phyloP scores from a whole-genome alignment of 92 coral and sea anemone genomes.

The Ricordea florida region DNA sequence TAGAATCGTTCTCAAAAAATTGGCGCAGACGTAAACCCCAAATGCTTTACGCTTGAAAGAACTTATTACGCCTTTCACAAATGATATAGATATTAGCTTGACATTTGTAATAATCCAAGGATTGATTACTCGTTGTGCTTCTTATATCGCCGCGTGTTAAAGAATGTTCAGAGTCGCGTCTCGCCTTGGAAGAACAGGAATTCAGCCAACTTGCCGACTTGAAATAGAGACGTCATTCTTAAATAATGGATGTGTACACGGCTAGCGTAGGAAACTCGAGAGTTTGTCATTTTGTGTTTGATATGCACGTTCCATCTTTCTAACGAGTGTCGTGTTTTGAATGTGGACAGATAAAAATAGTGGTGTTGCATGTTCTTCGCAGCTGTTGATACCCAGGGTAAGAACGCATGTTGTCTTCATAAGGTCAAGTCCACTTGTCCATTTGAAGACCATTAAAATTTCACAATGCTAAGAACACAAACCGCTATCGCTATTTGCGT shows the following conservation, averaged over 20 bases:
- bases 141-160: not conserved
- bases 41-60: not conserved
- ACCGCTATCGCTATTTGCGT: not conserved
- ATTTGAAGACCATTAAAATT: not conserved
- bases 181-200: not conserved
- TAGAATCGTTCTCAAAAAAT: not conserved
- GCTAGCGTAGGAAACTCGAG: not conserved
- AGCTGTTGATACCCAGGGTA: too few relatives aligned
- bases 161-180: not conserved
- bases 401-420: not conserved
- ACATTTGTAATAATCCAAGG: not conserved
- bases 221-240: not conserved
- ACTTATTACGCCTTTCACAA: not conserved
- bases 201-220: not conserved
- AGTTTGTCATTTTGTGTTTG: not conserved
- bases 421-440: not conserved
- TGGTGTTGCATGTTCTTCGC: too few relatives aligned
- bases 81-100: not conserved
- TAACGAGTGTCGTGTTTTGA: not conserved
- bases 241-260: conserved; percentile 33
- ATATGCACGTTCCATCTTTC: not conserved
- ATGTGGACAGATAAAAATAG: not conserved
- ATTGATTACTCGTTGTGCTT: not conserved
- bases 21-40: too few relatives aligned
- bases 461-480: conserved; percentile 16